Evolutionary conservation across 2,888 invertebrate species (phyloP).

Genomic region (Drosophila peninsularis): DNA sequence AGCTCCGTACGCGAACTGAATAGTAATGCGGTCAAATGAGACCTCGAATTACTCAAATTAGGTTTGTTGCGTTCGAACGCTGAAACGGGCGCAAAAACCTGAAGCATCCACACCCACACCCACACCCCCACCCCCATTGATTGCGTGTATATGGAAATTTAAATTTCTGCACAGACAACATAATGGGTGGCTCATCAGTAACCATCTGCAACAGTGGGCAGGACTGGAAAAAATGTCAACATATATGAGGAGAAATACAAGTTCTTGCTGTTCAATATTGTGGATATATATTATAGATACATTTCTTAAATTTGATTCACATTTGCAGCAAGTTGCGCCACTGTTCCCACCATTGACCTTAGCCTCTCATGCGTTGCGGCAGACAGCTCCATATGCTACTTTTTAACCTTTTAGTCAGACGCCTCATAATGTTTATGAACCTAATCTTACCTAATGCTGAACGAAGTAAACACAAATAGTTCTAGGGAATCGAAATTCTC

Average conservation of each 20-base stretch:
- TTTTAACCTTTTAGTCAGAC: neutral
- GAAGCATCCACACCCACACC: conserved; percentile 11
- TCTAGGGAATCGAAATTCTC: too few species aligned
- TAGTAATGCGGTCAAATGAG: conserved; percentile 72
- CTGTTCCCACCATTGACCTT: neutral
- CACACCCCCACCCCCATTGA: conserved; percentile 3
- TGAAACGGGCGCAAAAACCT: conserved; percentile 22
- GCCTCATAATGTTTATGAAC: neutral
- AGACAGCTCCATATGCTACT: conserved; percentile 30
- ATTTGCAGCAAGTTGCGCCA: neutral
- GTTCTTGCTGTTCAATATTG: neutral
- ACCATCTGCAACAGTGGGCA: conserved; percentile 9
- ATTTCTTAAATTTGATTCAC: neutral
- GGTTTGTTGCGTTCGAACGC: conserved; percentile 30
- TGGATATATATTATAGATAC: neutral
- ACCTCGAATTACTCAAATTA: conserved; percentile 67
- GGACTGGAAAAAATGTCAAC: too few species aligned
- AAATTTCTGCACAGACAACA: conserved; percentile 33
- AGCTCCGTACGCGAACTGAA: conserved; percentile 60
- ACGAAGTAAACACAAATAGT: neutral
- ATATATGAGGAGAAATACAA: too few species aligned
- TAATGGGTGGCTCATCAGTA: conserved; percentile 32
- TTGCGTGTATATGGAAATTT: conserved; percentile 47
- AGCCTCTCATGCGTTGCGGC: neutral
- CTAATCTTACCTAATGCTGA: neutral